Base-by-base conservation (phyloP, 53 echinoderm and acorn worm genomes). In the Paracentrotus lividus region DNA sequence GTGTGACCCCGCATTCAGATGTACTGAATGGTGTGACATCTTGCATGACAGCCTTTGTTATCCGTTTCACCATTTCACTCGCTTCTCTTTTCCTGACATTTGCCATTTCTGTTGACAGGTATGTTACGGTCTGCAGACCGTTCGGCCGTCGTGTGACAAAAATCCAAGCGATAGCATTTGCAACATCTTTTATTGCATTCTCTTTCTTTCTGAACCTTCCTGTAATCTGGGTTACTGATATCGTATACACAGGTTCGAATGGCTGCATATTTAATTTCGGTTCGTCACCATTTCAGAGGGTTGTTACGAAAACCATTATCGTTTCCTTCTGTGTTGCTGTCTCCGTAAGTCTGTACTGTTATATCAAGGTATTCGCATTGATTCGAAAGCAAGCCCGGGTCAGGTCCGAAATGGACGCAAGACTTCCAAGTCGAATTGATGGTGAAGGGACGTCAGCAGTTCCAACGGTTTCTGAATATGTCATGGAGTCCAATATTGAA, bases 81-180 rank as follows among this genome's bases (percentile, higher is more conserved):
- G 84, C 31, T 42, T 68, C 65, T 68, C 72, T 66, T 9, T 26
- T 64, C 15, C 26, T 94, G 27, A 86, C 91, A 0, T 85, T 85
- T 14, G 26, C 85, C 23, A 86, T 95, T 21, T 93, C 94, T 0
- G 44, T 94, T 1, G 95, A 95, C 27, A 65, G 95, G 14, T 94
- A 94, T 69, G 72, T 93, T 57, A 87, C 90, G 26, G 76, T 95
- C 56, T 95, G 95, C 49, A 90, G 77, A 32, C 91, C 85, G 8
- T 58, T 59, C 31, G 90, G 49, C 0, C 52, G 93, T 44, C 94
- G 75, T 14, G 69, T 95, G 40, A 57, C 42, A 23, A 69, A 68
- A 33, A 33, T 42, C 14, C 68, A 75, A 15, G 53, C 94, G 4
- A 45, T 36, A 23, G 47, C 8, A 1, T 34, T 66, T 18, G 85